A percentile compares a stretch with the other conserved stretches of the same genome.
These are phyloP conservation scores for Aratinga solstitialis DNA, from an alignment of 2,797 vertebrate species.

Conservation along the genomic window DNA sequence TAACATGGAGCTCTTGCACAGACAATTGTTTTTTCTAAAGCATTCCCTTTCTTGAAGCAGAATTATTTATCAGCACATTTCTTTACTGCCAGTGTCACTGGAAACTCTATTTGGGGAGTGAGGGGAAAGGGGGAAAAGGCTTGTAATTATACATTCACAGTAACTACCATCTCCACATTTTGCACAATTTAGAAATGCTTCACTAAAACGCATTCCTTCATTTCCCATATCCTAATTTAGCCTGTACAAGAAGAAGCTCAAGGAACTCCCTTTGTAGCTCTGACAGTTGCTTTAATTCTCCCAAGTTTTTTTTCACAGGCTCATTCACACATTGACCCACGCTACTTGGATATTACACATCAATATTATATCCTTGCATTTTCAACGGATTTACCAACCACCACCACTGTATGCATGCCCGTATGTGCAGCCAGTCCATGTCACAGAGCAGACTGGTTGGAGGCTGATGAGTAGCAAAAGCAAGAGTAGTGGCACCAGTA, in stretches of 20 bases:
- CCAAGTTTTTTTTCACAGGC: neutral
- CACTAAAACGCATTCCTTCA: neutral
- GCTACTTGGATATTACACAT: neutral
- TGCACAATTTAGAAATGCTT: neutral
- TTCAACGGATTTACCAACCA: neutral
- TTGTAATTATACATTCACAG: neutral
- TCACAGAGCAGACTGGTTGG: neutral
- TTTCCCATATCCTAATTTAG: neutral
- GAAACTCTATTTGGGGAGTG: neutral
- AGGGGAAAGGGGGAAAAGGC: neutral
- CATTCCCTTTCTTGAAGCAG: neutral
- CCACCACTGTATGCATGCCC: neutral
- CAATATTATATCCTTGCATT: rapidly evolving
- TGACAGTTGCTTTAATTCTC: neutral
- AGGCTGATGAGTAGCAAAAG: neutral
- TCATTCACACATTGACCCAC: neutral
- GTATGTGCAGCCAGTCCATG: rapidly evolving
- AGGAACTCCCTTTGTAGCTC: neutral
- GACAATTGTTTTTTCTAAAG: neutral
- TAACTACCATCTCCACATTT: neutral
- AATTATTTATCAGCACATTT: neutral
- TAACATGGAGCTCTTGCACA: neutral
- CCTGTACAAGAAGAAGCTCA: neutral
- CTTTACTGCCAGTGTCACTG: neutral
- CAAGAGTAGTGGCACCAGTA: neutral